Percentiles rank a stretch among this genome's conserved stretches.
These are phyloP conservation scores for Cryptops parisi DNA, from an alignment of 2,888 invertebrate species.

Conservation along the genomic window DNA sequence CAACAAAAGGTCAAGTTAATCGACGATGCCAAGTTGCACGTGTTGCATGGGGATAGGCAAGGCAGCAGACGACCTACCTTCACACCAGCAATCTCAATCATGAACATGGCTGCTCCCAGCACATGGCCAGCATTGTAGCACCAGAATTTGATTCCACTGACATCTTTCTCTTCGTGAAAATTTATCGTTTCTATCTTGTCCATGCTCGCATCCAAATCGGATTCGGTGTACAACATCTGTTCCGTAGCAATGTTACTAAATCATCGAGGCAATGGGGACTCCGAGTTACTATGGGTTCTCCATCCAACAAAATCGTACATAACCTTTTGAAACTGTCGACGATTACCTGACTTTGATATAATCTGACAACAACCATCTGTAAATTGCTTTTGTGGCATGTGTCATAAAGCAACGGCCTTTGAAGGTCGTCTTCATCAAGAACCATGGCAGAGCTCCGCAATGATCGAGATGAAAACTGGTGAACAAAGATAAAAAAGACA, in stretches of 20 bases:
- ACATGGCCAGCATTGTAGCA: constrained; percentile 99
- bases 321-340: too few species aligned
- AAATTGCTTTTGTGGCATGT: constrained; percentile 98
- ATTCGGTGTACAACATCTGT: constrained; percentile 93
- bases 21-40: not conserved
- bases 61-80: too few species aligned
- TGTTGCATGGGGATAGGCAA: too few species aligned
- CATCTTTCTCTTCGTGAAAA: constrained; percentile 95
- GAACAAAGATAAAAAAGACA: too few species aligned
- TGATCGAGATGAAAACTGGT: constrained; percentile 97
- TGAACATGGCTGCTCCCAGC: constrained; percentile 98
- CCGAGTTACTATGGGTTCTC: not conserved
- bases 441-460: constrained; percentile 96
- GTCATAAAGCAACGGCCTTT: constrained; percentile 99
- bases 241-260: constrained; percentile 81
- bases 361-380: constrained; percentile 94
- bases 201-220: constrained; percentile 94
- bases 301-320: constrained; percentile 5
- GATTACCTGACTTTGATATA: constrained; percentile 93
- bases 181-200: constrained; percentile 97
- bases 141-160: constrained; percentile 94
- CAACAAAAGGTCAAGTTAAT: not conserved
- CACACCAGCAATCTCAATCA: constrained; percentile 99
- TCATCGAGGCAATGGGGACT: not conserved
- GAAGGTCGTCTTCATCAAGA: constrained; percentile 90